Evolutionary conservation across 2,797 vertebrate species (phyloP).

Genomic region (Balearica regulorum): DNA sequence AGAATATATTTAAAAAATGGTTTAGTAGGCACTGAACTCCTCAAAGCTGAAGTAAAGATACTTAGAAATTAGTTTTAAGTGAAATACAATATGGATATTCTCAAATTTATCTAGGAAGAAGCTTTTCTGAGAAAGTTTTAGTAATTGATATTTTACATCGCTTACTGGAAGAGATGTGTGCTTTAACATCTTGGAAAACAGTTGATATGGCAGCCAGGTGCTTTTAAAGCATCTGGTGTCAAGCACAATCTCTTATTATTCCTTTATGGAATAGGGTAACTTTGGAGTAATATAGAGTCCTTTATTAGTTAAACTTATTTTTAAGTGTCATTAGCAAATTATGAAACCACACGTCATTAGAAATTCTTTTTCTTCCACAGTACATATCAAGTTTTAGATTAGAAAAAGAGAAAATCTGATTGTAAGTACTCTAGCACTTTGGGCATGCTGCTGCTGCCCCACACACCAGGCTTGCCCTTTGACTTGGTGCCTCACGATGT

Average conservation of each 20-base stretch:
- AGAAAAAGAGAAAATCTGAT: neutral
- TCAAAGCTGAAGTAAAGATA: constrained; percentile 11
- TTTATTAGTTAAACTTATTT: neutral
- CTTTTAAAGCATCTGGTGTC: constrained; percentile 3
- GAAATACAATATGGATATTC: neutral
- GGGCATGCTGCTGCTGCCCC: neutral
- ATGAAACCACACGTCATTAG: neutral
- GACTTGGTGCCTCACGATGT: fast-evolving
- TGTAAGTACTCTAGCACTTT: neutral
- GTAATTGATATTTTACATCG: constrained; percentile 25
- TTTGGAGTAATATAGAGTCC: neutral
- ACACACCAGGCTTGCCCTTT: neutral
- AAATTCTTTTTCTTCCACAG: neutral
- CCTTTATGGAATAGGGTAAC: neutral
- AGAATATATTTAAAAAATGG: neutral
- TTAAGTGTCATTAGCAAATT: neutral
- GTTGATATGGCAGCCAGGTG: neutral
- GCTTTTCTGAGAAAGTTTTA: constrained; percentile 33
- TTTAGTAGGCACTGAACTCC: neutral
- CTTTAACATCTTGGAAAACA: constrained; percentile 29
- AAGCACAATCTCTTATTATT: neutral
- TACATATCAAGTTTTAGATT: neutral
- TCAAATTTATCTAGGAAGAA: constrained; percentile 23
- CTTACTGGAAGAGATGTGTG: neutral
- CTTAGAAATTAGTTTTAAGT: constrained; percentile 7